Conservation (phyloP, 2,888 invertebrate genomes). For the Pammene fasciana region DNA sequence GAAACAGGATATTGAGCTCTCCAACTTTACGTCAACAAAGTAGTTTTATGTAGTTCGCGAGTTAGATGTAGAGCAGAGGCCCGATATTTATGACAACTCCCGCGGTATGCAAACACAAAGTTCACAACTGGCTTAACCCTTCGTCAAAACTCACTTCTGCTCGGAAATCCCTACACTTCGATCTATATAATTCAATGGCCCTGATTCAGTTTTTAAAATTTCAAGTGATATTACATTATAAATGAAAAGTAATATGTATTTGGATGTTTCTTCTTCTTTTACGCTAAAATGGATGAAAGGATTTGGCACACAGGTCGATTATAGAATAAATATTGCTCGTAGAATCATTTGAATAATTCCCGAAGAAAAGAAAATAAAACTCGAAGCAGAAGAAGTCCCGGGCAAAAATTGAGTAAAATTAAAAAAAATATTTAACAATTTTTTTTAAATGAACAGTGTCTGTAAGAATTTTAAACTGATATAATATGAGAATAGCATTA, state of each 20-base stretch:
- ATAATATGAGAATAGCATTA: no score
- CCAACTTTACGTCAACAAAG: constrained; percentile 71
- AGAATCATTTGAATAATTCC: no score
- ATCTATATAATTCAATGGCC: constrained; percentile 62
- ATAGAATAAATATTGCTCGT: no score
- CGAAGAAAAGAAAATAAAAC: no score
- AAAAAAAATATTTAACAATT: no score
- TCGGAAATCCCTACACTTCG: constrained; percentile 71
- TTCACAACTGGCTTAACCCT: constrained; percentile 74
- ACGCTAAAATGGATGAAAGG: no score
- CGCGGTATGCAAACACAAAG: constrained; percentile 71
- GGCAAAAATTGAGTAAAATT: no score
- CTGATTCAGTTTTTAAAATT: constrained; percentile 50
- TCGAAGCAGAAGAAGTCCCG: no score
- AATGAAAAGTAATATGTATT: background rate
- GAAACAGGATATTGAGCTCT: constrained; percentile 67
- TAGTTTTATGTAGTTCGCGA: constrained; percentile 72
- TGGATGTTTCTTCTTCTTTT: background rate
- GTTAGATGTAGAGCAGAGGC: constrained; percentile 67
- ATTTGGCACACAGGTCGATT: no score
- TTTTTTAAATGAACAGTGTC: no score
- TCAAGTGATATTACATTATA: constrained; percentile 42
- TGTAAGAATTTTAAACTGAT: no score
- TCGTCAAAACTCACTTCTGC: constrained; percentile 64
- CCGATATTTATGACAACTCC: constrained; percentile 76